Evolutionary conservation across 2,888 invertebrate species (phyloP).

Genomic region (Cataglyphis cursor): DNA sequence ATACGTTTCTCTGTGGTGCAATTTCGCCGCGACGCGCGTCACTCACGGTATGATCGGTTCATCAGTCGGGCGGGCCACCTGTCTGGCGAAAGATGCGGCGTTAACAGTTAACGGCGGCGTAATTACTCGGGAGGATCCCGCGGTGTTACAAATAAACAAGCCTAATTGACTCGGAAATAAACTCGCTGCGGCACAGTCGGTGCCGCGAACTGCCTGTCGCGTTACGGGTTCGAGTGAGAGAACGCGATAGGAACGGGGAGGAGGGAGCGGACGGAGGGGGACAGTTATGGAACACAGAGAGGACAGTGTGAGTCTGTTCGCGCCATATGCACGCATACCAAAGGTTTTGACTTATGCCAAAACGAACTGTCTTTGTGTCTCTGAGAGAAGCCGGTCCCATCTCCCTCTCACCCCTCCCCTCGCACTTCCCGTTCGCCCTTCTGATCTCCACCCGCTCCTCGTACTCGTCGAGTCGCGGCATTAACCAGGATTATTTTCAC

Average conservation of each 20-base stretch:
- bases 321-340: slow-evolving; percentile 80
- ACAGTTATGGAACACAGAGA: slow-evolving; percentile 60
- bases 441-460: slow-evolving; percentile 60
- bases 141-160: slow-evolving; percentile 83
- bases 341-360: slow-evolving; percentile 86
- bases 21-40: slow-evolving; percentile 57
- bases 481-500: slow-evolving; percentile 83
- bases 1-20: slow-evolving; percentile 46
- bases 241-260: slow-evolving; percentile 19
- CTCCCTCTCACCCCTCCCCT: slow-evolving; percentile 57
- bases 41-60: slow-evolving; percentile 75
- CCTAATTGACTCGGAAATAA: slow-evolving; percentile 86
- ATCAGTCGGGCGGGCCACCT: slow-evolving; percentile 80
- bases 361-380: slow-evolving; percentile 85
- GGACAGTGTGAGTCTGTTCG: slow-evolving; percentile 64
- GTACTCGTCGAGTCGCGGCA: slow-evolving; percentile 60
- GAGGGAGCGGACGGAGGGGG: neutral
- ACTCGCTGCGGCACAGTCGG: slow-evolving; percentile 62
- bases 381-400: slow-evolving; percentile 70
- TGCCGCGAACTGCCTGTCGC: slow-evolving; percentile 35
- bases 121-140: slow-evolving; percentile 84
- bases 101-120: slow-evolving; percentile 85
- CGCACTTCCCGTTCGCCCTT: slow-evolving; percentile 63
- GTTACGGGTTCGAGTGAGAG: slow-evolving; percentile 53
- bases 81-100: slow-evolving; percentile 82